phyloP scores from a whole-genome alignment of 2,113 vertebrate species.

The Dolichotis patagonum region DNA sequence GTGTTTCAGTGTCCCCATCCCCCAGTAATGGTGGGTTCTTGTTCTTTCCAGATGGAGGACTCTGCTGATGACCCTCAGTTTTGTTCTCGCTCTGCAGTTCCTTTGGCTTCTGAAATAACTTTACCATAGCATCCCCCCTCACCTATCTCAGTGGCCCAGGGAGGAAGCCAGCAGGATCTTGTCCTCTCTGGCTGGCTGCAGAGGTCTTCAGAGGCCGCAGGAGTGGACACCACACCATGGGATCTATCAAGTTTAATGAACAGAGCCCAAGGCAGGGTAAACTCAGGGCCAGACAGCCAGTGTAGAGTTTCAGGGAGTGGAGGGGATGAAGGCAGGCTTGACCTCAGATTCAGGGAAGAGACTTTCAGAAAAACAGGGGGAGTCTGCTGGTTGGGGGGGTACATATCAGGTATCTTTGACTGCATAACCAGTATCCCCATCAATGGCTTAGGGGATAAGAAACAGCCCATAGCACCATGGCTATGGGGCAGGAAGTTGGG shows the following conservation, averaged over 20 bases:
- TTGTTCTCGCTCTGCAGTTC: background rate
- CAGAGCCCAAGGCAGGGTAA: too few species aligned
- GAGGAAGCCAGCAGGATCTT: background rate
- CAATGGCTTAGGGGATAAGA: background rate
- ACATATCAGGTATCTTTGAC: background rate
- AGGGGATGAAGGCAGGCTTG: background rate
- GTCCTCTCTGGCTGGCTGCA: background rate
- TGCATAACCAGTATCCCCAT: background rate
- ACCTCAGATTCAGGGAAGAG: background rate
- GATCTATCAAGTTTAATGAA: accelerated
- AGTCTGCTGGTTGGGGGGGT: background rate
- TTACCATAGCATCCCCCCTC: background rate
- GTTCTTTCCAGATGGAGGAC: background rate
- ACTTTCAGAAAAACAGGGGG: background rate
- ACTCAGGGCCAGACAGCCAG: accelerated
- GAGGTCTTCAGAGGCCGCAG: background rate
- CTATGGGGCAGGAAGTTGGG: background rate
- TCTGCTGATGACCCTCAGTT: background rate
- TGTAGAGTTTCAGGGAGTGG: background rate
- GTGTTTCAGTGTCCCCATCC: background rate
- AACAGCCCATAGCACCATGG: background rate
- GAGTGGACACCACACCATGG: background rate
- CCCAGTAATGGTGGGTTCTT: background rate
- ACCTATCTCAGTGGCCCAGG: background rate
- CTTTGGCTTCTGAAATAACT: background rate